phyloP scores from a whole-genome alignment of 2,113 vertebrate genomes.

The Lagopus muta region DNA sequence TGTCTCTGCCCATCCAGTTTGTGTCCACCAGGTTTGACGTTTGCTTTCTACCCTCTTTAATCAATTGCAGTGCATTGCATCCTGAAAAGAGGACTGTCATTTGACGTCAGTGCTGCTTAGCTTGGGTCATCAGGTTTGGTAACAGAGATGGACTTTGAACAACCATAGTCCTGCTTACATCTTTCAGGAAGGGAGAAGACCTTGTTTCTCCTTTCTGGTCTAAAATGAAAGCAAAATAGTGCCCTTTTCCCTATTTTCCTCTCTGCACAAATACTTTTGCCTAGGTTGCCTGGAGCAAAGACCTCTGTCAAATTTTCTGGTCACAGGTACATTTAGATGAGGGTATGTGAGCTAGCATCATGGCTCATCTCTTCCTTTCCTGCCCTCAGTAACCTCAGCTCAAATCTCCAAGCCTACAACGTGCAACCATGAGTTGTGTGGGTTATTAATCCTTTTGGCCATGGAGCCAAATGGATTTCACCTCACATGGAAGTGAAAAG shows the following conservation, averaged over 20 bases:
- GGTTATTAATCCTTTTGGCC: not conserved
- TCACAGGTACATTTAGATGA: not conserved
- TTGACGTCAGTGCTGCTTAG: not conserved
- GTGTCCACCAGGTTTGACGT: not conserved
- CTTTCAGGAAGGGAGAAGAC: not conserved
- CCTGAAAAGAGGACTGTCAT: not conserved
- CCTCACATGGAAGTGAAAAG: not conserved
- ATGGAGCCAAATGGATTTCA: not conserved
- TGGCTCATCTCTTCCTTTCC: not conserved
- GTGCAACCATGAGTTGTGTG: not conserved
- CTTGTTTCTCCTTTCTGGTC: not conserved
- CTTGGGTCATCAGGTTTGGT: not conserved
- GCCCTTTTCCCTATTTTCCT: not conserved
- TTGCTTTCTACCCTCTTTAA: not conserved
- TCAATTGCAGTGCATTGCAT: not conserved
- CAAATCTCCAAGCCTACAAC: not conserved
- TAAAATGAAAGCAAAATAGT: not conserved
- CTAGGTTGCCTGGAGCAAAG: not conserved
- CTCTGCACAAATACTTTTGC: not conserved
- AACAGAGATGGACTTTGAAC: not conserved
- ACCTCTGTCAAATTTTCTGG: slow-evolving; percentile 18
- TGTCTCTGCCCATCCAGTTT: not conserved
- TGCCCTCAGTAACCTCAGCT: not conserved
- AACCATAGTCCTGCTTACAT: not conserved
- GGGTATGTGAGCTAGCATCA: not conserved